Conservation (phyloP, 2,797 vertebrate species). For the Megaceryle alcyon region DNA sequence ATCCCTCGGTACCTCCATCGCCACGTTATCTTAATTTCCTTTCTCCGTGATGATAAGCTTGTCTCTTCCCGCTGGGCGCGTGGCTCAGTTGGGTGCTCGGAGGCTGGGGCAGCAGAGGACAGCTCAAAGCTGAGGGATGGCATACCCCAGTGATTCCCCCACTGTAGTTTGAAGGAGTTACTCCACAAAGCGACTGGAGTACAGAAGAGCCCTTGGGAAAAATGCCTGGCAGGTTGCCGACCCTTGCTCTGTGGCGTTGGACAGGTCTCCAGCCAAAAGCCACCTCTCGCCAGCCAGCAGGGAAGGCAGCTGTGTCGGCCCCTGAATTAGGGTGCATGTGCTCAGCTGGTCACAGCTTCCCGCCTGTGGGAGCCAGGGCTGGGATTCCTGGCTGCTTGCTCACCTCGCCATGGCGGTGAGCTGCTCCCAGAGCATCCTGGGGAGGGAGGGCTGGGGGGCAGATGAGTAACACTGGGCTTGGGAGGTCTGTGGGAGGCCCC, state of each 20-base stretch:
- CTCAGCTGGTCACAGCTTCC: background rate
- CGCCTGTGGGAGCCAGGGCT: background rate
- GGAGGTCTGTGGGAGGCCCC: background rate
- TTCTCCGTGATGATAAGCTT: constrained; percentile 37
- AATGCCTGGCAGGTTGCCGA: background rate
- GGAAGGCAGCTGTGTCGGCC: background rate
- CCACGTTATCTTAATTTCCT: constrained; percentile 43
- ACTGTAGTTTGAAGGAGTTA: background rate
- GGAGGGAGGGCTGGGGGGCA: background rate
- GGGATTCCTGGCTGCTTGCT: constrained; percentile 52
- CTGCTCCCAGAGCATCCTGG: background rate
- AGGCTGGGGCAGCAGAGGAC: background rate
- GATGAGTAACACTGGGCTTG: background rate
- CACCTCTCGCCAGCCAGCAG: background rate
- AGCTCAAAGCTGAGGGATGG: background rate
- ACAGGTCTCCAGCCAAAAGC: background rate
- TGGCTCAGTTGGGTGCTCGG: background rate
- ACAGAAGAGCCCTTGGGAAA: background rate
- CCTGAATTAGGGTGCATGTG: background rate
- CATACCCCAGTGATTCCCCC: background rate
- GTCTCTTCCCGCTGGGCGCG: background rate
- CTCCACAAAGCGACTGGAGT: background rate
- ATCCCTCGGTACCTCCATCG: constrained; percentile 2
- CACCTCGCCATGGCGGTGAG: background rate
- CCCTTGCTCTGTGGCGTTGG: background rate